Percentiles rank a stretch among this genome's conserved stretches.
These are phyloP conservation scores for Agapetus fuscipes DNA, from an alignment of 2,888 invertebrate genomes.

Conservation along the genomic window DNA sequence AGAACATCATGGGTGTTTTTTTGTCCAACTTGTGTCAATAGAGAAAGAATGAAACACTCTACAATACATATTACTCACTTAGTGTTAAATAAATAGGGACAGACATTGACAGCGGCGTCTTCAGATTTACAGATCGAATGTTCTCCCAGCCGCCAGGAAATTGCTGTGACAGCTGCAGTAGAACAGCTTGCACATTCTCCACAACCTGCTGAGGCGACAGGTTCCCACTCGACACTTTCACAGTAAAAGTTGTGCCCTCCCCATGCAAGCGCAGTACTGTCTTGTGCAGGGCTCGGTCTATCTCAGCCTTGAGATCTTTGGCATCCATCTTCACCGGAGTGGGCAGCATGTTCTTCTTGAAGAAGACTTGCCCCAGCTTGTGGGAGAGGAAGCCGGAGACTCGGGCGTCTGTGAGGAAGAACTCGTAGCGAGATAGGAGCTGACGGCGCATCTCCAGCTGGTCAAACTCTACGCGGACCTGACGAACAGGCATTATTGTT, in stretches of 20 bases:
- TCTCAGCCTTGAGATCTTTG: constrained; percentile 47
- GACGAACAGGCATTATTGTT: constrained; percentile 68
- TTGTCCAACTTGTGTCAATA: too few relatives aligned
- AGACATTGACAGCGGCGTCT: constrained; percentile 49
- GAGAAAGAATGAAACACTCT: too few relatives aligned
- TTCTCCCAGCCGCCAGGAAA: constrained; percentile 71
- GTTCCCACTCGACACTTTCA: constrained; percentile 57
- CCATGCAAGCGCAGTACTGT: constrained; percentile 51
- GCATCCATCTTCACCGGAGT: constrained; percentile 53
- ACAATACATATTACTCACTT: constrained; percentile 48
- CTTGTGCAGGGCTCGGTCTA: constrained; percentile 51
- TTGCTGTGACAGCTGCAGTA: constrained; percentile 45
- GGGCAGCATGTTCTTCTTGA: constrained; percentile 51
- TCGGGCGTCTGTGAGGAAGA: constrained; percentile 69
- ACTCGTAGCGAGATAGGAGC: constrained; percentile 66
- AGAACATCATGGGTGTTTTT: too few relatives aligned
- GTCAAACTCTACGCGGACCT: constrained; percentile 69
- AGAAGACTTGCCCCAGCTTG: constrained; percentile 63
- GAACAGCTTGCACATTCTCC: constrained; percentile 58
- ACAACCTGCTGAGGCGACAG: constrained; percentile 51
- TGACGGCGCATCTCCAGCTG: constrained; percentile 67
- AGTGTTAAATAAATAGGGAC: constrained; percentile 60
- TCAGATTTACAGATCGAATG: constrained; percentile 58
- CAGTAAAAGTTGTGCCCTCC: constrained; percentile 52
- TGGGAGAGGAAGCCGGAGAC: constrained; percentile 60